Evolutionary conservation across 2,113 vertebrate species (phyloP), one percentile per base, ranked within the genome.

Genomic region (Ceratotherium simum): DNA sequence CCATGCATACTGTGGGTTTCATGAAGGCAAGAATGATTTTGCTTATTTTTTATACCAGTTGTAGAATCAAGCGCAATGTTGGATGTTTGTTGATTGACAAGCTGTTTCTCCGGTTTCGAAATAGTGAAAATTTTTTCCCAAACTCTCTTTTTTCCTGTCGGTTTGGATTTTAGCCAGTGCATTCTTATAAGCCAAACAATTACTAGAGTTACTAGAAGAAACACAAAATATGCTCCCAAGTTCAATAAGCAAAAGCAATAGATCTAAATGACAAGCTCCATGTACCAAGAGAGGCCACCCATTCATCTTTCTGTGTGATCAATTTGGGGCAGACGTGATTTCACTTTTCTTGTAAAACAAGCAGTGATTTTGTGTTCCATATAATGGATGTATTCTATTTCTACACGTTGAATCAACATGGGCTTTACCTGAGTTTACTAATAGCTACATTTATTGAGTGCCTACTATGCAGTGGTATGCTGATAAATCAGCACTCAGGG

Each of bases 271-370:
- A 95, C 82, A 70, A 90, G 56, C 13, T 91, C 85, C 56, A 8
- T 13, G 73, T 58, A 72, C 51, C 27, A 14, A 9, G 64, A 27
- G 84, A 88, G 82, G 20, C 62, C 21, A 3, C 16, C 31, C 93
- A 79, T 97, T 89, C 58, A 51, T 98, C 93, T 96, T 91, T 60
- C 67, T 21, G 29, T 46, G 88, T 36, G 96, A 93, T 93, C 97
- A 78, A 54, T 87, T 95, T 88, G 6, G 62, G 84, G n/a, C 64
- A 96, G 82, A 89, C 31, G 25, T 62, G 85, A 46, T 62, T 72
- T 72, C 81, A 65, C 82, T 93, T 78, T 96, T 89, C 91, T 90
- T 86, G 42, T 86, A 96, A 92, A 97, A 93, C 91, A 87, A 95
- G 89, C 64, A 82, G 96, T 36, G 79, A 84, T 76, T 83, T 72